Base-by-base conservation (phyloP, 1,140 invertebrate genomes). In the Bombus sibiricus region DNA sequence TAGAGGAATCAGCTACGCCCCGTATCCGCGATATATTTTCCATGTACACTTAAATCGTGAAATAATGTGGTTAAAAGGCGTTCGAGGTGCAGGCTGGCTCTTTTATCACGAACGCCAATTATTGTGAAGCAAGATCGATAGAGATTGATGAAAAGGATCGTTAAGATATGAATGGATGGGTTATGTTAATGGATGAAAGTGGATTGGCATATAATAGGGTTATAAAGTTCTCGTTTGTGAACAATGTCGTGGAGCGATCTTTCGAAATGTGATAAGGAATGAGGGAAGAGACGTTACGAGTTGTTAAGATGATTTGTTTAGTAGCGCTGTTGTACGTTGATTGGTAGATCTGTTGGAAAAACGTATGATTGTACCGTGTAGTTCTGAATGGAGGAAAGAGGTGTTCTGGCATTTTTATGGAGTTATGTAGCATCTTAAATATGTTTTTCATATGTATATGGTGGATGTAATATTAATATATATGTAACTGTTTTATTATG, bases 91-190 rank as follows among this genome's bases (percentile, higher is more conserved):
- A 71, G 28, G 57, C 62, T 25, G 32, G 68, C n/a, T 68, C 88
- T 15, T 69, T 88, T 88, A 86, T 88, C 66, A 68, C 15, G 69
- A 39, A 85, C 87, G 73, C 83, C 47, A 53, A 53, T 53, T 53
- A 22, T 22, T 53, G 78, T 77, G 88, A 72, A 90, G 80, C 82
- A 89, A 91, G 92, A 92, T 92, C 91, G 92, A 93, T 92, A 85
- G 90, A 75, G 69, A 81, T 72, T 32, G 57, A 82, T 81, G 77
- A 81, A 79, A 82, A 71, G 82, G 76, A 87, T 89, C 80, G 85
- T 85, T 81, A 87, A 47, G 32, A 15, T 71, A 22, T 79, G 41
- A 91, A 91, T 80, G 66, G 72, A 83, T 69, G 57, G n/a, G 64
- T 68, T 68, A 76, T 81, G 79, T 89, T 89, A 85, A 83, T 73